phyloP scores from a whole-genome alignment of 2,113 vertebrate species.

The Corythoichthys intestinalis region DNA sequence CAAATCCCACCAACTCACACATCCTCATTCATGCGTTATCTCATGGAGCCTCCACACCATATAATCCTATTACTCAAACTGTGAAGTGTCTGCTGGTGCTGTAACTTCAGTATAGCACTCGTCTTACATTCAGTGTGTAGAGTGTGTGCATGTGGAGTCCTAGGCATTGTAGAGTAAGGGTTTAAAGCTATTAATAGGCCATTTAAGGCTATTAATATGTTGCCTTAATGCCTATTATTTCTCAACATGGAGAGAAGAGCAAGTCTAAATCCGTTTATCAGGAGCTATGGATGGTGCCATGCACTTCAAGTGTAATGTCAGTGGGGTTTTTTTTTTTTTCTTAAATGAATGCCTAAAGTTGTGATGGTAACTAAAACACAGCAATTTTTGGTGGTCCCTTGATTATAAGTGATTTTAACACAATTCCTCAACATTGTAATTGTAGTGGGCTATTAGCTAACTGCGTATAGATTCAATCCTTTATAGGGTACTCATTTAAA shows the following conservation, averaged over 20 bases:
- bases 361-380: background rate
- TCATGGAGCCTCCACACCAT: background rate
- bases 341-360: background rate
- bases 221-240: background rate
- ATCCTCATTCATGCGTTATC: background rate
- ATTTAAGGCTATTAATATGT: background rate
- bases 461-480: background rate
- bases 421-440: background rate
- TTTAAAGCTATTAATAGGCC: slow-evolving; percentile 4
- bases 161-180: background rate
- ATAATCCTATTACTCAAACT: slow-evolving; percentile 13
- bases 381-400: background rate
- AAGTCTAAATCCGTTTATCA: background rate
- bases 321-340: background rate
- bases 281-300: background rate
- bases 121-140: background rate
- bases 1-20: background rate
- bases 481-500: background rate
- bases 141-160: background rate
- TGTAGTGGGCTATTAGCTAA: background rate
- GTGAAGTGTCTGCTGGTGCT: background rate
- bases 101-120: background rate
- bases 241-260: background rate
- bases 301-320: background rate
- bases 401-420: background rate